Percentiles rank a stretch among this genome's conserved stretches.
Conservation (phyloP, 2,888 invertebrate species). For the Chymomyza caudatula region DNA sequence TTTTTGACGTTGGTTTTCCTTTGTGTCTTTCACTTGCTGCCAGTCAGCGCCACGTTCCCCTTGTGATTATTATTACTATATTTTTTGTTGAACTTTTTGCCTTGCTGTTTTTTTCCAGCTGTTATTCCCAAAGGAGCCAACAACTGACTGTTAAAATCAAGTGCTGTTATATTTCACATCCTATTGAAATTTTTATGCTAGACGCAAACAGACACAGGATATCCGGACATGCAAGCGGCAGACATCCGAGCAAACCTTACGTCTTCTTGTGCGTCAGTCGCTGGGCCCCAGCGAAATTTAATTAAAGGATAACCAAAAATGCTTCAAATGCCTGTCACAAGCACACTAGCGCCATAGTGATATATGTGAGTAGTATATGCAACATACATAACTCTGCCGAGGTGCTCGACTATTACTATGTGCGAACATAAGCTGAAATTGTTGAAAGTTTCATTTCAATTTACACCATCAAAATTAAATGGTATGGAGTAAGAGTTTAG, state of each 20-base stretch:
- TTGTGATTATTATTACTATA: not conserved
- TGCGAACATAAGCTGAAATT: too few relatives aligned
- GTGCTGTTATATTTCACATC: constrained; percentile 44
- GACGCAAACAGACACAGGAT: constrained; percentile 15
- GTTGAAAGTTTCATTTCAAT: too few relatives aligned
- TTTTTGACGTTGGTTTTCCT: constrained; percentile 21
- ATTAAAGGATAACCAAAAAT: constrained; percentile 41
- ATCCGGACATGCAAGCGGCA: not conserved
- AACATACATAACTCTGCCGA: not conserved
- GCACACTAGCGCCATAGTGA: constrained; percentile 2
- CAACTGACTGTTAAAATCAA: constrained; percentile 20
- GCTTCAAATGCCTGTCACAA: constrained; percentile 33
- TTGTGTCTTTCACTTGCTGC: constrained; percentile 2
- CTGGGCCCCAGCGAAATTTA: constrained; percentile 35
- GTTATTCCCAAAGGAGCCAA: constrained; percentile 1
- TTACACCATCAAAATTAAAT: not conserved
- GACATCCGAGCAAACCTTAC: not conserved
- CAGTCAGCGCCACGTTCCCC: not conserved
- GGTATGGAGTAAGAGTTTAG: not conserved
- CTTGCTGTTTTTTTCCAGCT: not conserved
- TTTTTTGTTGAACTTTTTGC: constrained; percentile 1
- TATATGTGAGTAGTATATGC: not conserved
- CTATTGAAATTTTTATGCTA: constrained; percentile 23
- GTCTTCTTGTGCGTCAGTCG: not conserved
- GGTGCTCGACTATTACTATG: too few relatives aligned